Conservation (phyloP, 2,888 invertebrate genomes). For the Parnassius smintheus region DNA sequence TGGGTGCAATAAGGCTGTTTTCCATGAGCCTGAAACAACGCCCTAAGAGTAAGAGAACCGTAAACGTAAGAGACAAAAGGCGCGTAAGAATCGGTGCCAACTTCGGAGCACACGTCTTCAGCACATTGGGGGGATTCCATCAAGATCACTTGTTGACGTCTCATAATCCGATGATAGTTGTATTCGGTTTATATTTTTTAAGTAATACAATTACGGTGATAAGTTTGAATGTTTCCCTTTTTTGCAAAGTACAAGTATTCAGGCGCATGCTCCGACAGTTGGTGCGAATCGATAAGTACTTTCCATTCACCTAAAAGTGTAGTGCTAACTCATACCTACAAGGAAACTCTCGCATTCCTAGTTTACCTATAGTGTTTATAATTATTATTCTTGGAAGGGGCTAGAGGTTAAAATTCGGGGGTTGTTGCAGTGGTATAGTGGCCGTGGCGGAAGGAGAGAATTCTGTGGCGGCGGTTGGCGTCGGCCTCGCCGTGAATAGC, state of each 20-base stretch:
- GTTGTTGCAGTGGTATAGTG: slow-evolving; percentile 36
- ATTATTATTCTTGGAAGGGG: background rate
- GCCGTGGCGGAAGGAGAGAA: slow-evolving; percentile 74
- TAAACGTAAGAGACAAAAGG: no score
- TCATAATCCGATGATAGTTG: no score
- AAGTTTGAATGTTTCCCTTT: slow-evolving; percentile 3
- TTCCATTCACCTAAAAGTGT: background rate
- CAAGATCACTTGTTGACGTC: no score
- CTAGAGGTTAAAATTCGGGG: slow-evolving; percentile 11
- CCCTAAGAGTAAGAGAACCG: no score
- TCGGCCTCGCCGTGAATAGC: slow-evolving; percentile 78
- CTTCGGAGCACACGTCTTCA: no score
- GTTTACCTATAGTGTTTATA: slow-evolving; percentile 1
- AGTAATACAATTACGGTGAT: background rate
- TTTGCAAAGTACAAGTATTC: background rate
- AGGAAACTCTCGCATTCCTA: slow-evolving; percentile 5
- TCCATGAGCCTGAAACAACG: no score
- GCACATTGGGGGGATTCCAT: no score
- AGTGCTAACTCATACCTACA: slow-evolving; percentile 1
- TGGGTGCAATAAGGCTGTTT: no score
- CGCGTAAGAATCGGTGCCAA: no score
- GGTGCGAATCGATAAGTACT: slow-evolving; percentile 1
- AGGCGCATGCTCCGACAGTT: slow-evolving; percentile 9
- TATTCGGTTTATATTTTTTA: no score
- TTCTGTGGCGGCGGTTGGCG: slow-evolving; percentile 69